phyloP scores from a whole-genome alignment of 2,113 vertebrate species.

The Morone saxatilis region DNA sequence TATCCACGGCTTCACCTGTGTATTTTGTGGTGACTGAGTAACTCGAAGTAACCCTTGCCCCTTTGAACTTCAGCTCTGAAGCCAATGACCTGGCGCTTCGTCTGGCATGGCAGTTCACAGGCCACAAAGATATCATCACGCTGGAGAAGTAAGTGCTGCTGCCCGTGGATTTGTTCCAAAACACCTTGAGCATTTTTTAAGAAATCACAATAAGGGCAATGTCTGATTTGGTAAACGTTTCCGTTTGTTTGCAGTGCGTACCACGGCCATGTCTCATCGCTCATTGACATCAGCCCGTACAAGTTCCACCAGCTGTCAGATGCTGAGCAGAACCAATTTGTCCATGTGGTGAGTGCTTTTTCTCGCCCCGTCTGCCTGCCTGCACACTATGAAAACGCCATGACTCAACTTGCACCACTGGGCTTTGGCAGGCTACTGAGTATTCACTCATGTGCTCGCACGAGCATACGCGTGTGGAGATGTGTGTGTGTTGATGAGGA shows the following conservation, averaged over 20 bases:
- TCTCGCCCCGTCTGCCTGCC: not conserved
- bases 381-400: constrained; percentile 65
- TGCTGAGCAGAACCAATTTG: constrained; percentile 87
- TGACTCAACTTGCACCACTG: constrained; percentile 53
- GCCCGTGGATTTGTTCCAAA: no score
- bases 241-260: constrained; percentile 90
- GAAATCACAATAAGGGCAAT: not conserved
- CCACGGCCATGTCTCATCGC: constrained; percentile 95
- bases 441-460: not conserved
- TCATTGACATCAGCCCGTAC: constrained; percentile 98
- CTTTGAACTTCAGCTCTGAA: constrained; percentile 90
- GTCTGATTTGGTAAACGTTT: constrained; percentile 3
- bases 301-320: constrained; percentile 92
- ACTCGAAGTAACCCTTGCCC: constrained; percentile 70
- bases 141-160: constrained; percentile 92
- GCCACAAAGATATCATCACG: constrained; percentile 93
- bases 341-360: constrained; percentile 93
- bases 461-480: no score
- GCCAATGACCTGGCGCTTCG: constrained; percentile 97
- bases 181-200: not conserved
- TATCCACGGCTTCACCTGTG: constrained; percentile 58
- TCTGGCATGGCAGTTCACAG: constrained; percentile 90
- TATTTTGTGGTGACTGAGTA: constrained; percentile 82
- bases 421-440: constrained; percentile 52
- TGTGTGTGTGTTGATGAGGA: not conserved